Evolutionary conservation across 2,113 vertebrate genomes (phyloP).

Genomic region (Chascanopsetta lugubris): DNA sequence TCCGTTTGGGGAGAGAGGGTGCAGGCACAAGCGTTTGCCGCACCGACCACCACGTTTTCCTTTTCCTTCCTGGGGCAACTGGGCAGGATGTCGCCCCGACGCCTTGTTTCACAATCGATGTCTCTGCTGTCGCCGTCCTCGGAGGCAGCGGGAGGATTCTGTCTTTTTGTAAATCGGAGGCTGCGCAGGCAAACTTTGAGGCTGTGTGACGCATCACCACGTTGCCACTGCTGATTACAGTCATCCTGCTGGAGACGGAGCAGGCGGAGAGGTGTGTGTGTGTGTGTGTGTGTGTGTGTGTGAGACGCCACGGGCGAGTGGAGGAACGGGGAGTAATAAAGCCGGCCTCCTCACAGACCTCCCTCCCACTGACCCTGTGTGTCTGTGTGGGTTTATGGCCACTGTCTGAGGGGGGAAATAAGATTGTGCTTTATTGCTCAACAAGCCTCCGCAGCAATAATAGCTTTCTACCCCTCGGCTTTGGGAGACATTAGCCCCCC

Average conservation of each 20-base stretch:
- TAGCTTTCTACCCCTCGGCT: conserved; percentile 39
- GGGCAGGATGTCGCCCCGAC: conserved; percentile 27
- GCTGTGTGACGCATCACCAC: conserved; percentile 29
- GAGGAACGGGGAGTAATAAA: conserved; percentile 59
- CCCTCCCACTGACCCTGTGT: conserved; percentile 54
- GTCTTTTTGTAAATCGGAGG: conserved; percentile 17
- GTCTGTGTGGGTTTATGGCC: conserved; percentile 69
- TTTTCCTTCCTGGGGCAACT: conserved; percentile 12
- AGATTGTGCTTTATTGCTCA: conserved; percentile 78
- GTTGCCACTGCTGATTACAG: conserved; percentile 60
- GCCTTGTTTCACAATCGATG: conserved; percentile 25
- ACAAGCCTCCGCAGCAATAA: conserved; percentile 73
- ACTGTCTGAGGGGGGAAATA: conserved; percentile 67
- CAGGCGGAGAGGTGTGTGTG: conserved; percentile 27
- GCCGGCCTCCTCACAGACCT: conserved; percentile 37
- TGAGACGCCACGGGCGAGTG: conserved; percentile 13
- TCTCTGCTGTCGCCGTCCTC: conserved; percentile 31
- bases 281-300: conserved; percentile 20
- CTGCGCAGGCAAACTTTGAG: conserved; percentile 20
- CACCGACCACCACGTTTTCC: conserved; percentile 22
- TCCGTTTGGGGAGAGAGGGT: conserved; percentile 43
- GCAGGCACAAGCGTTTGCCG: conserved; percentile 30
- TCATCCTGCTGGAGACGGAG: conserved; percentile 49
- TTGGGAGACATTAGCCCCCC: conserved; percentile 63
- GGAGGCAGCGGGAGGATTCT: conserved; percentile 9